Conservation (phyloP, 2,888 invertebrate genomes). For the Ophioninae sp. region DNA sequence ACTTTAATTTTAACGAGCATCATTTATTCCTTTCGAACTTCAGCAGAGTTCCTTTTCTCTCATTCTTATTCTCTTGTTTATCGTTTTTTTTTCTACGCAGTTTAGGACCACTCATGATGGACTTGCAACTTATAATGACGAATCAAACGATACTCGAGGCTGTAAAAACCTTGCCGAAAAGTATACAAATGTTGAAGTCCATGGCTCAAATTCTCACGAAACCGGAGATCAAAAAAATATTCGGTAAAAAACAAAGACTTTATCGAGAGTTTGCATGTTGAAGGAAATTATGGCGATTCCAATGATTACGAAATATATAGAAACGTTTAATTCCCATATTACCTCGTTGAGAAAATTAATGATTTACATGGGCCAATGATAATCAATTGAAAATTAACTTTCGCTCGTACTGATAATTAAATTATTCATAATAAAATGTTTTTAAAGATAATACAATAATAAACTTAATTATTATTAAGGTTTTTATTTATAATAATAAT, state of each 20-base stretch:
- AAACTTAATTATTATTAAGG: too few species aligned
- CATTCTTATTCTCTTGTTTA: constrained; percentile 11
- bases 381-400: too few species aligned
- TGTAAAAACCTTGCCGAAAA: constrained; percentile 82
- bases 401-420: too few species aligned
- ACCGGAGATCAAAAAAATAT: constrained; percentile 82
- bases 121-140: constrained; percentile 81
- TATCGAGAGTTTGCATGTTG: not conserved
- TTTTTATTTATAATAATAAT: too few species aligned
- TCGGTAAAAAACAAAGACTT: constrained; percentile 78
- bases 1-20: too few species aligned
- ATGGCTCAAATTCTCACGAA: constrained; percentile 83
- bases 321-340: too few species aligned
- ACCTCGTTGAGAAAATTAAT: too few species aligned
- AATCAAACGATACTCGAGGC: constrained; percentile 82
- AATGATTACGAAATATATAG: too few species aligned
- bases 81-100: constrained; percentile 52
- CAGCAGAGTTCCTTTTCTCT: not conserved
- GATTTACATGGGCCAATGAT: too few species aligned
- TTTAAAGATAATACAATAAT: too few species aligned
- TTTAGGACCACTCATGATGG: constrained; percentile 78
- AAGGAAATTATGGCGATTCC: too few species aligned
- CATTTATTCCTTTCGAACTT: not conserved
- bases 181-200: constrained; percentile 82
- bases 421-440: too few species aligned